phyloP scores from a whole-genome alignment of 2,888 invertebrate genomes.

The Agrotis exclamationis region DNA sequence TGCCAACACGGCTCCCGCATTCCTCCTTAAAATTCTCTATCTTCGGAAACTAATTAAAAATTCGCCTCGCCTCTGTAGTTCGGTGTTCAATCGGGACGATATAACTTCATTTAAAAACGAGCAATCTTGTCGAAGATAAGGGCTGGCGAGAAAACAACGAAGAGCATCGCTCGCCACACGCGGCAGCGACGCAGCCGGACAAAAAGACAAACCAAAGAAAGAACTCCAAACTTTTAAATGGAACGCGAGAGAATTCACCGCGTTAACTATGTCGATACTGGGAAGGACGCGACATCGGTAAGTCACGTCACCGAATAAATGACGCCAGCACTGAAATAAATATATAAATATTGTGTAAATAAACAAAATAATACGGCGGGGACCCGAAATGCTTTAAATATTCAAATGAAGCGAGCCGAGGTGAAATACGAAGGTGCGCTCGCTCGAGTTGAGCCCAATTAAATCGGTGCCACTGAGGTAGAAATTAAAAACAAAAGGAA shows the following conservation, averaged over 20 bases:
- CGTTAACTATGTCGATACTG: constrained; percentile 91
- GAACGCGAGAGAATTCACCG: constrained; percentile 89
- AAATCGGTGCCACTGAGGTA: constrained; percentile 91
- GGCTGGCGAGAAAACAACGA: constrained; percentile 90
- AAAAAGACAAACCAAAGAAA: constrained; percentile 85
- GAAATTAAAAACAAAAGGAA: constrained; percentile 91
- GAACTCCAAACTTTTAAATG: constrained; percentile 87
- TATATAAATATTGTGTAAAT: constrained; percentile 91
- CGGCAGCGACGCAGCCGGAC: constrained; percentile 80
- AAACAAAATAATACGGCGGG: constrained; percentile 88
- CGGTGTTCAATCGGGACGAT: constrained; percentile 89
- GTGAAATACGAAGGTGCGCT: constrained; percentile 91
- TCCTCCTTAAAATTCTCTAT: constrained; percentile 89
- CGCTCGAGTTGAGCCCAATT: constrained; percentile 90
- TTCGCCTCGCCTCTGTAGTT: constrained; percentile 88
- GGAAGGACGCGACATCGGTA: constrained; percentile 91
- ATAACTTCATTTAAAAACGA: constrained; percentile 91
- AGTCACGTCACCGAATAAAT: constrained; percentile 91
- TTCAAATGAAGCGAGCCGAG: constrained; percentile 91
- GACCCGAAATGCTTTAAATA: constrained; percentile 91
- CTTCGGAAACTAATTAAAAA: constrained; percentile 91
- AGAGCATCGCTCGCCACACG: constrained; percentile 88
- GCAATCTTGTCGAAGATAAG: constrained; percentile 90
- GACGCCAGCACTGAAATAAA: constrained; percentile 88
- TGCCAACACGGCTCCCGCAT: constrained; percentile 86